Base-by-base conservation (phyloP, 1,140 invertebrate genomes). In the Listronotus oregonensis region DNA sequence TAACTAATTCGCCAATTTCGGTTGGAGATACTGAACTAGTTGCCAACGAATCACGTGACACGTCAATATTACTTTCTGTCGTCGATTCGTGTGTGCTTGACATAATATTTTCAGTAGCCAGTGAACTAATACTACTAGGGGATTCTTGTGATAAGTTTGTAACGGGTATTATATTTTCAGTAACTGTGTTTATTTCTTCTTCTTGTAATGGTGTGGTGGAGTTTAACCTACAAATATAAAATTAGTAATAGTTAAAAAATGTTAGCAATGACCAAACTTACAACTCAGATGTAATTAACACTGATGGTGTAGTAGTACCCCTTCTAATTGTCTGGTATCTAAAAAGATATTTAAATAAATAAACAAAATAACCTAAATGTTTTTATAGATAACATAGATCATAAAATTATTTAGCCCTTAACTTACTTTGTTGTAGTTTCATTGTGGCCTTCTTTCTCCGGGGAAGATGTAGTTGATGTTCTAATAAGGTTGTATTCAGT, bases 401-500 rank as follows among this genome's bases (percentile, higher is more conserved):
- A 27, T 27, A 27, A 27, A 27, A 3, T 27, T 27, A 27, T 27
- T 27, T 27, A 27, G 21, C 2, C 5, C 6, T 31, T 17, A 9
- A 15, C 34, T 54, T 27, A 49, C 46, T 49, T 49, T 43, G 37
- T 8, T 11, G 49, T 42, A 51, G 59, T 32, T 49, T 44, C 32
- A 57, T 43, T 37, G 4, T 1, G 31, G 27, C 55, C 43, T 34
- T 50, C 18, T 21, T 17, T 8, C 12, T 9, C 12, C 14, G 61
- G n/a, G n/a, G 11, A n/a, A 55, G 50, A 14, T 42, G 31, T 10
- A 18, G 49, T 47, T 18, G 67, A 57, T 57, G 64, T 62, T 57
- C 59, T 52, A 10, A 66, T 63, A 9, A 51, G 27, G 10, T 47
- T 47, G 46, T 66, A 71, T 42, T 73, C 69, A 57, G 74, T 73